phyloP scores from a whole-genome alignment of 2,888 invertebrate species.

The Macaria liturata region DNA sequence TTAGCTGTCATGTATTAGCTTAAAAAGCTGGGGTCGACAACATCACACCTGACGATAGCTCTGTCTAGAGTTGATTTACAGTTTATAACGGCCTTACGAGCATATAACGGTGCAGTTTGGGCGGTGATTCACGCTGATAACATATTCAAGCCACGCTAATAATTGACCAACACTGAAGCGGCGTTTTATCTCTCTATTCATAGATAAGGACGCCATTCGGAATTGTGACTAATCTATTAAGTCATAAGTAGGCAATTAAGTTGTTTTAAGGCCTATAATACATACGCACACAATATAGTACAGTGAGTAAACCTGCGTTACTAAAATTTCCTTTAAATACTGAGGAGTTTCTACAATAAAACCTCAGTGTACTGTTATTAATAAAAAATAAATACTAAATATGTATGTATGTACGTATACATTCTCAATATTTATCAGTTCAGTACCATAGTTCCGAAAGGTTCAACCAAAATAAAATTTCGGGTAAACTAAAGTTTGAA shows the following conservation, averaged over 20 bases:
- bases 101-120: slow-evolving; percentile 11
- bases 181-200: slow-evolving; percentile 5
- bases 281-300: too few species aligned
- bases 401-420: too few species aligned
- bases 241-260: not conserved
- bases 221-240: slow-evolving; percentile 5
- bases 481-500: not conserved
- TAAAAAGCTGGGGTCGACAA: slow-evolving; percentile 6
- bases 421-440: too few species aligned
- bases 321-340: too few species aligned
- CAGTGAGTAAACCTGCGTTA: too few species aligned
- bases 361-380: too few species aligned
- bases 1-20: too few species aligned
- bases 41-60: not conserved
- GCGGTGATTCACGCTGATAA: slow-evolving; percentile 11
- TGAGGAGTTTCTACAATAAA: too few species aligned
- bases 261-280: not conserved
- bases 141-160: slow-evolving; percentile 4
- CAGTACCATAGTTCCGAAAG: too few species aligned
- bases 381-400: too few species aligned
- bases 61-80: slow-evolving; percentile 6
- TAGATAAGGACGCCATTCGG: slow-evolving; percentile 5
- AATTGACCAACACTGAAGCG: not conserved
- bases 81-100: slow-evolving; percentile 15
- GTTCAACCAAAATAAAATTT: too few species aligned